Conservation (phyloP, 2,113 vertebrate genomes). For the Prionailurus viverrinus region DNA sequence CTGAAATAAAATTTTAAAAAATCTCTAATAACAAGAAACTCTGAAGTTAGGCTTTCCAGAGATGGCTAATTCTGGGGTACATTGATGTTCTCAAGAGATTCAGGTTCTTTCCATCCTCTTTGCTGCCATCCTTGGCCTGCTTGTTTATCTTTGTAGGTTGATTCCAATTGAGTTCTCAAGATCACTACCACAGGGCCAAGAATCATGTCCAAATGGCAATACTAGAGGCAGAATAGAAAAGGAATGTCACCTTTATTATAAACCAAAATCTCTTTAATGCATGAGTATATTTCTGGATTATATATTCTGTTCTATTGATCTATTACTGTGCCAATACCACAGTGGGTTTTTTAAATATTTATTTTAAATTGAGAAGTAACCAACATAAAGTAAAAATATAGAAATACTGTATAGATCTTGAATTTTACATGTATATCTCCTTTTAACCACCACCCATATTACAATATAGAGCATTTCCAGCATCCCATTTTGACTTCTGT, state of each 20-base stretch:
- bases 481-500: not conserved
- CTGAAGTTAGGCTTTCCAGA: constrained; percentile 16
- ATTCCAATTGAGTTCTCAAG: not conserved
- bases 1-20: not conserved
- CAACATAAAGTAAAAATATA: not conserved
- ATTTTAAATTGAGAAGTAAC: not conserved
- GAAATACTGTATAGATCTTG: not conserved
- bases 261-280: not conserved
- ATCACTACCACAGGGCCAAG: not conserved
- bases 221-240: constrained; percentile 13
- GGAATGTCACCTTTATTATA: not conserved
- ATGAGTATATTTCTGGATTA: not conserved
- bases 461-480: not conserved
- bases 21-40: constrained; percentile 38
- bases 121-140: not conserved
- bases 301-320: not conserved
- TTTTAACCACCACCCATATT: not conserved
- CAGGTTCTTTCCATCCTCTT: not conserved
- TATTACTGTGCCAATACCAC: not conserved
- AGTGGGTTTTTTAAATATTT: not conserved
- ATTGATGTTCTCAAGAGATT: not conserved
- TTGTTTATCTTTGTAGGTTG: not conserved
- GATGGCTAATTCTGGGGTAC: not conserved
- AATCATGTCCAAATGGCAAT: not conserved
- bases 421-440: not conserved